A percentile compares a stretch with the other conserved stretches of the same genome.
phyloP scores from a whole-genome alignment of 2,113 vertebrate species.

The Sterrhoptilus dennistouni region DNA sequence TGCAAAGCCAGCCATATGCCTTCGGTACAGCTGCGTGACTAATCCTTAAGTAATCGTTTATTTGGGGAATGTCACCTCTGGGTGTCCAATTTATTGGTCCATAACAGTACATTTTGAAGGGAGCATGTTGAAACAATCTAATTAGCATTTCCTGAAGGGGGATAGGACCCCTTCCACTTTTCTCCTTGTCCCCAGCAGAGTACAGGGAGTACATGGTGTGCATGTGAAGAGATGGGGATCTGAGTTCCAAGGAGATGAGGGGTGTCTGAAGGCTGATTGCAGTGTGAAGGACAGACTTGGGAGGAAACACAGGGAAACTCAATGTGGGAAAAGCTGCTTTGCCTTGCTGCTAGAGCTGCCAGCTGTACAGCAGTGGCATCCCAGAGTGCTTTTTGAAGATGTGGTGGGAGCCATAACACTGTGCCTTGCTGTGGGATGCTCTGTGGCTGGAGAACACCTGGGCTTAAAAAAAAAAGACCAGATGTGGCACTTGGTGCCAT shows the following conservation, averaged over 20 bases:
- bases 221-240: neutral
- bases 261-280: neutral
- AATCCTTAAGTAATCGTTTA: slow-evolving; percentile 58
- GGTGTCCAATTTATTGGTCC: slow-evolving; percentile 19
- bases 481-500: too few relatives aligned
- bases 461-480: too few relatives aligned
- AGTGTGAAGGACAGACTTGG: neutral
- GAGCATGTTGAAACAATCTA: slow-evolving; percentile 5
- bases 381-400: neutral
- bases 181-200: neutral
- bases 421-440: neutral
- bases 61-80: slow-evolving; percentile 51
- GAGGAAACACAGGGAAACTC: neutral
- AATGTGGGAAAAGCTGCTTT: neutral
- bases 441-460: neutral
- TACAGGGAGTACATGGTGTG: neutral
- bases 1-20: slow-evolving; percentile 21
- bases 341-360: neutral
- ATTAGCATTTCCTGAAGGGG: neutral
- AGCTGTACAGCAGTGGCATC: neutral
- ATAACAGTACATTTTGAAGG: neutral
- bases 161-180: neutral
- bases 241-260: neutral
- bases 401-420: neutral
- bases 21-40: slow-evolving; percentile 5